These are phyloP conservation scores for rat (Rattus norvegicus) DNA, from an alignment of 2,113 vertebrate species.

Conservation along the genomic window DNA sequence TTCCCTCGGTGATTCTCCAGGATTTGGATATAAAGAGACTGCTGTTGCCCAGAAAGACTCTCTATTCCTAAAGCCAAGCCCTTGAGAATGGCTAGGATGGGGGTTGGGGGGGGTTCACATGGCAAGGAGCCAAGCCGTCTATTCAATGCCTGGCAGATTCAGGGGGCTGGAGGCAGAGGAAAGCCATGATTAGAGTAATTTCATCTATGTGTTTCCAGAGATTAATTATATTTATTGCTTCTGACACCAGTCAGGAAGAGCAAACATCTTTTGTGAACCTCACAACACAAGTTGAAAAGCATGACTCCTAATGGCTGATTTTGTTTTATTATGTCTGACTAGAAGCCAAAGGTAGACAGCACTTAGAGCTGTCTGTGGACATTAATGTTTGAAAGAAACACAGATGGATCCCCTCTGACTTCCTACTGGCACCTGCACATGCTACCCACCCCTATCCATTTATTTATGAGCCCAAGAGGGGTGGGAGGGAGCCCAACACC, in stretches of 20 bases:
- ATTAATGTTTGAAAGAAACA: slow-evolving; percentile 49
- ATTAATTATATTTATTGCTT: slow-evolving; percentile 77
- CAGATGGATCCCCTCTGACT: background rate
- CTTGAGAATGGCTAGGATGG: background rate
- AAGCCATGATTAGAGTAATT: slow-evolving; percentile 68
- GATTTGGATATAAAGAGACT: background rate
- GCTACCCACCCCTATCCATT: background rate
- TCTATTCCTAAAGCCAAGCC: background rate
- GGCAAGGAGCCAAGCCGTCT: background rate
- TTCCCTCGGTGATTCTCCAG: background rate
- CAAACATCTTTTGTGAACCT: slow-evolving; percentile 68
- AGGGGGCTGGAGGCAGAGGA: slow-evolving; percentile 25
- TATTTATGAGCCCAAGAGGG: no score
- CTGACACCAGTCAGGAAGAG: slow-evolving; percentile 74
- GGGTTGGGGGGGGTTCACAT: background rate
- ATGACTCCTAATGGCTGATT: slow-evolving; percentile 67
- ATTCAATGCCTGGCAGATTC: background rate
- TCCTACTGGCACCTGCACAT: background rate
- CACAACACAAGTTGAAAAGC: slow-evolving; percentile 69
- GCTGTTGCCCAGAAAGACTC: background rate
- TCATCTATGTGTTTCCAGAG: slow-evolving; percentile 71
- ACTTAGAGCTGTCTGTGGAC: slow-evolving; percentile 66
- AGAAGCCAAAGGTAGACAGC: slow-evolving; percentile 72
- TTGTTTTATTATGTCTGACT: slow-evolving; percentile 78
- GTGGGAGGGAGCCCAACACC: background rate